Percentiles rank a stretch among this genome's conserved stretches.
These are phyloP conservation scores for Drosophila siamana DNA, from an alignment of 2,888 invertebrate species.

Conservation along the genomic window DNA sequence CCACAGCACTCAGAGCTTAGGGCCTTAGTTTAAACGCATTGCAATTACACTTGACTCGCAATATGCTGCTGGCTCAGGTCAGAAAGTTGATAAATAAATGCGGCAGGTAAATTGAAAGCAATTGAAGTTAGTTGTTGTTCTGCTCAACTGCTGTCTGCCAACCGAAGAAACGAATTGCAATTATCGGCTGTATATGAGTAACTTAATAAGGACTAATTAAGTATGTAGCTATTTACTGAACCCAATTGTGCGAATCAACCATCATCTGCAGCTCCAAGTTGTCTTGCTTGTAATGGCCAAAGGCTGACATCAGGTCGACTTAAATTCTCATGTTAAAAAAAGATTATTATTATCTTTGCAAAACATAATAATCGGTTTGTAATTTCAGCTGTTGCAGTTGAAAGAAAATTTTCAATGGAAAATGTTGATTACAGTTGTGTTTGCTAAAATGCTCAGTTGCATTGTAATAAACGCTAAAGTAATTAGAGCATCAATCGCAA, in stretches of 20 bases:
- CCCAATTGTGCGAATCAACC: too few species aligned
- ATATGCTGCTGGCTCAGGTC: neutral
- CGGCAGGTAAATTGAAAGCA: neutral
- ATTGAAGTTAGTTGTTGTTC: neutral
- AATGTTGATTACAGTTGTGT: too few species aligned
- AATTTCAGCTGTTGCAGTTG: too few species aligned
- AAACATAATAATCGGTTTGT: too few species aligned
- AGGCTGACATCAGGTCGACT: neutral
- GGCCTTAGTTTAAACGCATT: neutral
- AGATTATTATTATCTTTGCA: too few species aligned
- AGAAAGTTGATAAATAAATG: neutral
- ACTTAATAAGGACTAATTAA: neutral
- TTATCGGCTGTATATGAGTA: too few species aligned
- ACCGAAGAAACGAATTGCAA: neutral
- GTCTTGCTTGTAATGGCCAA: neutral
- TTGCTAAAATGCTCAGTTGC: too few species aligned
- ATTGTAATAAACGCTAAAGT: too few species aligned
- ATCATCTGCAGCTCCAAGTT: neutral
- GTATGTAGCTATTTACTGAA: too few species aligned
- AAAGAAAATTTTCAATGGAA: too few species aligned
- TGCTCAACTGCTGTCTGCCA: neutral
- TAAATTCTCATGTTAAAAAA: too few species aligned
- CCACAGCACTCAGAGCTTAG: neutral
- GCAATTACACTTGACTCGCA: neutral
- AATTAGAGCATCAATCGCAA: too few species aligned